Evolutionary conservation across 2,888 invertebrate genomes (phyloP).

Genomic region (Amphipoea oculea): DNA sequence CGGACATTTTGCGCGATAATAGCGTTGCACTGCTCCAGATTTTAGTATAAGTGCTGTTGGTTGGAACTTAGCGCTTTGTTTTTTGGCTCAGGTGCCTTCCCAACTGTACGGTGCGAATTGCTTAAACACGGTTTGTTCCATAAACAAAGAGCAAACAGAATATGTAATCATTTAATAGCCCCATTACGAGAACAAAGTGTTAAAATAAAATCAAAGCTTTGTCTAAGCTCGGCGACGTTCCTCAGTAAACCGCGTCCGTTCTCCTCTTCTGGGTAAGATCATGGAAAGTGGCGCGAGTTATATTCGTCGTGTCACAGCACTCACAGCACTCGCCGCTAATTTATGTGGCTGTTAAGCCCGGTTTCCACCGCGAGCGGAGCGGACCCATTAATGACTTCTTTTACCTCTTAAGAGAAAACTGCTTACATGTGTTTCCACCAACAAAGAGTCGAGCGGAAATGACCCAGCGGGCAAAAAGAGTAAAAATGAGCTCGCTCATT

Average conservation of each 20-base stretch:
- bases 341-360: constrained; percentile 23
- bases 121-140: background rate
- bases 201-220: constrained; percentile 10
- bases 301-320: constrained; percentile 17
- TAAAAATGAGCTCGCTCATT: too few relatives aligned
- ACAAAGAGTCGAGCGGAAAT: too few relatives aligned
- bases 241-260: background rate
- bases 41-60: constrained; percentile 51
- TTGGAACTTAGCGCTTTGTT: constrained; percentile 28
- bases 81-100: constrained; percentile 19
- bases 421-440: too few relatives aligned
- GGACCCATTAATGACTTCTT: too few relatives aligned
- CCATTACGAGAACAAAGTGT: constrained; percentile 20
- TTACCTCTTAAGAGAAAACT: too few relatives aligned
- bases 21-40: constrained; percentile 57
- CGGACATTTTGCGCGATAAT: constrained; percentile 56
- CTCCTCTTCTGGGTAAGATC: constrained; percentile 6
- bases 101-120: background rate
- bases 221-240: background rate
- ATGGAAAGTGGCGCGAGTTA: constrained; percentile 20
- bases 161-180: background rate
- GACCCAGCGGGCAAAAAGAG: too few relatives aligned
- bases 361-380: too few relatives aligned
- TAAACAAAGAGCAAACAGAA: background rate
- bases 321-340: constrained; percentile 17